Conservation (phyloP, 2,888 invertebrate genomes). For the Tanypteryx hageni region DNA sequence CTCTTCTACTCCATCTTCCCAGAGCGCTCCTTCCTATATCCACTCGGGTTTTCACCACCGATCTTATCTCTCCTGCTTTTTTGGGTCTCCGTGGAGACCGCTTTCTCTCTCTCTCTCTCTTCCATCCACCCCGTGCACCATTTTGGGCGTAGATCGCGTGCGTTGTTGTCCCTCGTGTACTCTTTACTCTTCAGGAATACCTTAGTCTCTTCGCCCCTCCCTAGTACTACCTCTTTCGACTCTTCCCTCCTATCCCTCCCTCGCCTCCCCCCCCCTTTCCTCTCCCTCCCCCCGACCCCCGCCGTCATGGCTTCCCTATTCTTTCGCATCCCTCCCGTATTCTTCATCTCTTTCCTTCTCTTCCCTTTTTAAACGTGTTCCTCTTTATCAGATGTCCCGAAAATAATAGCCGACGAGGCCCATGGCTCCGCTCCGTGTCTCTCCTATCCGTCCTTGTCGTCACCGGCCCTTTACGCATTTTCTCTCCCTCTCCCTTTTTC, state of each 20-base stretch:
- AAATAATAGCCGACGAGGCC: background rate
- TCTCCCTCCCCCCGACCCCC: background rate
- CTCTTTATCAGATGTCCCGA: slow-evolving; percentile 7
- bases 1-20: background rate
- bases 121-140: background rate
- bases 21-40: background rate
- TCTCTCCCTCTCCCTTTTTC: background rate
- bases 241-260: background rate
- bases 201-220: background rate
- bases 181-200: slow-evolving; percentile 15
- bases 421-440: slow-evolving; percentile 16
- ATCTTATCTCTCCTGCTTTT: background rate
- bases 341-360: background rate
- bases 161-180: slow-evolving; percentile 27
- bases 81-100: no score
- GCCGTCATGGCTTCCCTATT: slow-evolving; percentile 47
- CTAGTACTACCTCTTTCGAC: background rate
- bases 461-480: background rate
- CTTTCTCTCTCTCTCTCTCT: no score
- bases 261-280: background rate
- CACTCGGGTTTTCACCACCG: slow-evolving; percentile 9
- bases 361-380: background rate
- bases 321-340: background rate
- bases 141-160: slow-evolving; percentile 19
- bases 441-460: slow-evolving; percentile 8